Conservation (phyloP, 2,888 invertebrate genomes). For the Pedicia rivosa region DNA sequence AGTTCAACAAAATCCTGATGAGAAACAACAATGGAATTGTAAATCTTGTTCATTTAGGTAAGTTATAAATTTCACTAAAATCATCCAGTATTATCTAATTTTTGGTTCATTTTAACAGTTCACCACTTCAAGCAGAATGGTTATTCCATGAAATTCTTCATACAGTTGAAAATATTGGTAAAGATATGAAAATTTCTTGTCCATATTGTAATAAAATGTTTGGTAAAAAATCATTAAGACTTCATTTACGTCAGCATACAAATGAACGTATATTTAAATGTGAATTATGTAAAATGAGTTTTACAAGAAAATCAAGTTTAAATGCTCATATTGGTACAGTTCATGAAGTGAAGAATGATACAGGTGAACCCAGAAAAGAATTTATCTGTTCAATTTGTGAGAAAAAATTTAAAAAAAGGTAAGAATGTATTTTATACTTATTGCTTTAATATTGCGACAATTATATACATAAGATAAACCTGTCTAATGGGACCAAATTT, state of each 20-base stretch:
- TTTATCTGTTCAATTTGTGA: constrained; percentile 30
- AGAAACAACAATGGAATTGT: not conserved
- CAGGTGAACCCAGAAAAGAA: not conserved
- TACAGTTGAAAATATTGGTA: constrained; percentile 19
- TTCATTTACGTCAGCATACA: constrained; percentile 57
- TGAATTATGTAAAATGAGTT: constrained; percentile 41
- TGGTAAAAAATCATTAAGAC: constrained; percentile 46
- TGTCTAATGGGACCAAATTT: too few relatives aligned
- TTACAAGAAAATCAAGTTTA: constrained; percentile 48
- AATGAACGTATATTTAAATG: constrained; percentile 57
- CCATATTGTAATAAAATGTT: constrained; percentile 50
- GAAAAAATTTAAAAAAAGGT: constrained; percentile 33
- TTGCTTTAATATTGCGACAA: too few relatives aligned
- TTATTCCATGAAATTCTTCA: constrained; percentile 59
- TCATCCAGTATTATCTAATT: too few relatives aligned
- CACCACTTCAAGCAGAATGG: constrained; percentile 51
- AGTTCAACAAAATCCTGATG: too few relatives aligned
- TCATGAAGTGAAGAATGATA: constrained; percentile 25
- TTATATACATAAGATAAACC: too few relatives aligned
- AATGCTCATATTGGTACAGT: constrained; percentile 40
- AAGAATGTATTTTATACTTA: constrained; percentile 19
- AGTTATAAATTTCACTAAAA: too few relatives aligned
- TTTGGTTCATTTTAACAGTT: too few relatives aligned
- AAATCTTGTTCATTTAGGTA: constrained; percentile 2
- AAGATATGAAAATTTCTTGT: constrained; percentile 40